Evolutionary conservation across 2,888 invertebrate genomes (phyloP), one percentile per base, ranked within the genome.

Genomic region (Pammene aurita): DNA sequence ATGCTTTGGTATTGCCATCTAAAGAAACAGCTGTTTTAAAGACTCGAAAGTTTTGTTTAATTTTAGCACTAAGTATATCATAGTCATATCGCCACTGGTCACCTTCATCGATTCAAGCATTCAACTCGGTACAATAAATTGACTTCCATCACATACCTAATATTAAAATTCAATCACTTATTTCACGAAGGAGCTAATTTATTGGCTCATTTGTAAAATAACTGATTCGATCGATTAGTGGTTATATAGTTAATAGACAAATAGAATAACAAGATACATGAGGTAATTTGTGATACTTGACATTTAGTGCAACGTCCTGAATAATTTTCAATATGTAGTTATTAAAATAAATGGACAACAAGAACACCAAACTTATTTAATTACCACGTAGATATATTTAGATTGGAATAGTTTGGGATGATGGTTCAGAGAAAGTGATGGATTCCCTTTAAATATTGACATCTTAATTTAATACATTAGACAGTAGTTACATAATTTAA

Each of bases 271-370:
- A 88, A 87, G 87, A 86, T 83, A 90, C 89, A 90, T 91, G 92
- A 92, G 92, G 92, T 92, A 92, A 90, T 92, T 91, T 87, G 87
- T 84, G 81, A 87, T 89, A 91, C 87, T 86, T 84, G 86, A 88
- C 81, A 84, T 84, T 86, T 91, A 90, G 87, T 87, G 87, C 88
- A 87, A 88, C 87, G 88, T 90, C 89, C 88, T 87, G 79, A 85
- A 79, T 82, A 80, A 84, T 90, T 90, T 90, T 86, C 85, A 84
- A 76, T 85, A 86, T 84, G 82, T 90, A 87, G 86, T 84, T 86
- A 52, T 84, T 76, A 83, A 84, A 89, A 89, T 84, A 82, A 81
- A 85, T 84, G 88, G 89, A 89, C 84, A 80, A 87, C 80, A 85
- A 84, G 88, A 92, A 92, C 92, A 92, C 92, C 92, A 92, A 90